phyloP scores from a whole-genome alignment of 2,113 vertebrate species.

The Panthera leo region DNA sequence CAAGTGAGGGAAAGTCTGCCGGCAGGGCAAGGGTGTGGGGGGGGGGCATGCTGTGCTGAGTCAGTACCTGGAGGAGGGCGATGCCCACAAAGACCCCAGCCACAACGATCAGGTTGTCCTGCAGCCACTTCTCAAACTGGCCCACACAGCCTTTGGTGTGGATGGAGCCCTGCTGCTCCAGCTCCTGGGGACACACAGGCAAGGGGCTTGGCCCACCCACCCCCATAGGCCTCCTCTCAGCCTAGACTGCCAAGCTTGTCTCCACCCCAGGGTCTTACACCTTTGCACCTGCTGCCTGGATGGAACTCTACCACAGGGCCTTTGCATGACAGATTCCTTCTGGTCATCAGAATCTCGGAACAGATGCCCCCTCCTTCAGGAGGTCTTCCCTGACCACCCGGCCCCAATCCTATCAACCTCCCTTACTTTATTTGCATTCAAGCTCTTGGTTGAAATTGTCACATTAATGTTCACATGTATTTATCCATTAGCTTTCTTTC shows the following conservation, averaged over 20 bases:
- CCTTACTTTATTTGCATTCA: neutral
- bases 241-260: neutral
- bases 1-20: neutral
- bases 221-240: neutral
- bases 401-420: neutral
- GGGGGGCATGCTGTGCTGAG: fast-evolving
- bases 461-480: neutral
- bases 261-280: neutral
- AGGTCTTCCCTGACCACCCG: neutral
- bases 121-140: slow-evolving; percentile 96
- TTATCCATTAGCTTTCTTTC: neutral
- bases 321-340: neutral
- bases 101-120: slow-evolving; percentile 93
- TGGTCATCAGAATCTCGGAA: neutral
- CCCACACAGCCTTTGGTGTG: slow-evolving; percentile 94
- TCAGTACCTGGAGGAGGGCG: slow-evolving; percentile 92
- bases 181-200: slow-evolving; percentile 81
- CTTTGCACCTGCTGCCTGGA: neutral
- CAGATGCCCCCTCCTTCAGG: neutral
- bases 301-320: neutral
- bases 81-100: slow-evolving; percentile 92
- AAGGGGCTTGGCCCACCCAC: neutral
- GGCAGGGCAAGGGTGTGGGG: fast-evolving
- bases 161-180: slow-evolving; percentile 90
- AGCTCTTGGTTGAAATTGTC: neutral